Evolutionary conservation across 2,888 invertebrate species (phyloP).

Genomic region (Diabrotica balteata): DNA sequence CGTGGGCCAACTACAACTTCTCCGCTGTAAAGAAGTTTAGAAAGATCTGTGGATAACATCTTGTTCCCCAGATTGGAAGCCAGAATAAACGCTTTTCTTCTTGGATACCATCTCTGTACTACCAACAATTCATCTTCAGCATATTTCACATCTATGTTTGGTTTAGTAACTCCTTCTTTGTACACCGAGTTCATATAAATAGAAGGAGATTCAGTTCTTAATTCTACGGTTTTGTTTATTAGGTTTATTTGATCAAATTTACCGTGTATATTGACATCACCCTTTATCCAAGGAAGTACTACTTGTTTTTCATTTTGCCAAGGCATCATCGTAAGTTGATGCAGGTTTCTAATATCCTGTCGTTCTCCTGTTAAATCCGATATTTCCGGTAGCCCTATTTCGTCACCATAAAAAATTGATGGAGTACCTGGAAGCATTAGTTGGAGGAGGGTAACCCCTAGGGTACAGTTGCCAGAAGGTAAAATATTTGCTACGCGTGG

Average conservation of each 20-base stretch:
- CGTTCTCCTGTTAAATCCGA: conserved; percentile 66
- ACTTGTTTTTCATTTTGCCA: conserved; percentile 64
- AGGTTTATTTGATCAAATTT: conserved; percentile 65
- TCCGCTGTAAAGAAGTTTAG: conserved; percentile 79
- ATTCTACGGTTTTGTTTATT: conserved; percentile 66
- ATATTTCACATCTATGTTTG: conserved; percentile 74
- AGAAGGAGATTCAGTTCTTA: conserved; percentile 72
- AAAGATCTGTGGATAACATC: conserved; percentile 73
- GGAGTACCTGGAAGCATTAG: conserved; percentile 87
- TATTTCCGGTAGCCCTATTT: conserved; percentile 75
- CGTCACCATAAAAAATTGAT: conserved; percentile 91
- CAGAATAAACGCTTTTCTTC: conserved; percentile 78
- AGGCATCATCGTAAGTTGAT: conserved; percentile 75
- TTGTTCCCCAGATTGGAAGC: conserved; percentile 74
- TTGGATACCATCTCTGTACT: conserved; percentile 80
- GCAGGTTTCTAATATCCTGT: conserved; percentile 67
- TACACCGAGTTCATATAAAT: conserved; percentile 76
- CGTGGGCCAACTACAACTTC: conserved; percentile 65
- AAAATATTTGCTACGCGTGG: conserved; percentile 67
- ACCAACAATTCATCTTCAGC: conserved; percentile 70
- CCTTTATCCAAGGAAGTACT: conserved; percentile 72
- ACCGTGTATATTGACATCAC: conserved; percentile 60
- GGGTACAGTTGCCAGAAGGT: conserved; percentile 67
- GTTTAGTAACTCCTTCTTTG: conserved; percentile 69
- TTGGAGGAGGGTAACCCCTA: conserved; percentile 75